Base-by-base conservation (phyloP, 2,888 invertebrate species). In the Aquatica leii region DNA sequence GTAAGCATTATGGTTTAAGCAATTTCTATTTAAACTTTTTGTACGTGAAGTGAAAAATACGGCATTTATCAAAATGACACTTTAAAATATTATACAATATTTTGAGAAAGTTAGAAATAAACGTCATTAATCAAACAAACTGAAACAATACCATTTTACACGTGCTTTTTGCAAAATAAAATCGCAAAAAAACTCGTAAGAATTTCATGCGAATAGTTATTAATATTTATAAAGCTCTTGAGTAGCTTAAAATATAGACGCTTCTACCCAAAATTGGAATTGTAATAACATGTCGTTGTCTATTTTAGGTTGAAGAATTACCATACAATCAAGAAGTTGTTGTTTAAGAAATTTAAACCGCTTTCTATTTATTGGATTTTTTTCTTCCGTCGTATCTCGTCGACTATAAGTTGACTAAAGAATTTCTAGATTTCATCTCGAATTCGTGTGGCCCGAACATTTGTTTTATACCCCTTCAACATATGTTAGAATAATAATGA, bases 251-350 rank as follows among this genome's bases (percentile, higher is more conserved):
- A 46, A 46, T 18, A 50, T 24, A 50, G 24, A 21, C 11, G 43
- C 12, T 20, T 20, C 18, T 48, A 48, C 20, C 37, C 12, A 48
- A 35, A 52, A 35, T 37, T 52, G 35, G 35, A 31, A 34, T 18
- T 24, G 18, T 18, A 14, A 34, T 34, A 50, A 52, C 31, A 15
- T 48, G 35, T 52, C 52, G 34, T 18, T 35, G 52, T 35, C 35
- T 37, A 52, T 52, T 52, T 52, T 37, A 15, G 52, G 34, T 12
- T 17, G 52, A 35, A 52, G 17, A 35, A 52, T 52, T 52, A 52
- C 35, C 52, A 52, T 52, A 52, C 52, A 52, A 52, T 52, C 14
- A 35, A 52, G 35, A 9, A 37, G 11, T 31, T n/a, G 31, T 31
- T 37, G 46, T 18, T 18, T 46, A 1, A 46, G 9, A 46, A 46